Evolutionary conservation across 2,888 invertebrate species (phyloP).

Genomic region (Dasypogon diadema): DNA sequence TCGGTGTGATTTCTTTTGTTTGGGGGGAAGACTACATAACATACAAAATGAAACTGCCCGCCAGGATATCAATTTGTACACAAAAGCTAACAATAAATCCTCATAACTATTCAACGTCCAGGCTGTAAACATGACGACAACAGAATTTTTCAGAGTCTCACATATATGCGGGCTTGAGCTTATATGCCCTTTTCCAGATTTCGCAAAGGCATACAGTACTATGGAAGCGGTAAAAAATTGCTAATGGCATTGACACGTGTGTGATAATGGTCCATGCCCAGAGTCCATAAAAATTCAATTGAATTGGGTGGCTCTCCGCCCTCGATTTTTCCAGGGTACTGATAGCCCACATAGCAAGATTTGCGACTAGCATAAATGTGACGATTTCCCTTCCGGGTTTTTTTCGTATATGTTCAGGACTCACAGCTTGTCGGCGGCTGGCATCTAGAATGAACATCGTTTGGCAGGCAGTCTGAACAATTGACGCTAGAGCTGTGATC

Average conservation of each 20-base stretch:
- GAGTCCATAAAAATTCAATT: conserved; percentile 89
- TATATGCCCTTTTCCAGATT: conserved; percentile 96
- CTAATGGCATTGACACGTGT: conserved; percentile 92
- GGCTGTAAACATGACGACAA: conserved; percentile 32
- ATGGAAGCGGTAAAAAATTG: conserved; percentile 95
- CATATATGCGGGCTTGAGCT: conserved; percentile 89
- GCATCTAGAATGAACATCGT: conserved; percentile 93
- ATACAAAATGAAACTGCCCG: background rate
- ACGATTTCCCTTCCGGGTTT: conserved; percentile 95
- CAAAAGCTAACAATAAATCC: conserved; percentile 7
- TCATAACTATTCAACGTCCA: conserved; percentile 41
- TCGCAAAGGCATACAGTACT: conserved; percentile 96
- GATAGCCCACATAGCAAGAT: conserved; percentile 94
- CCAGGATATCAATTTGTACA: conserved; percentile 36
- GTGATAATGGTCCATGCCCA: conserved; percentile 98
- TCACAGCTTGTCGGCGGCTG: conserved; percentile 85
- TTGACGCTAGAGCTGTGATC: conserved; percentile 85
- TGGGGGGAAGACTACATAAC: conserved; percentile 18
- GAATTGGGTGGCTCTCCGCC: conserved; percentile 92
- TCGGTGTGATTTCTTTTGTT: conserved; percentile 24
- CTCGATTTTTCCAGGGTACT: conserved; percentile 92
- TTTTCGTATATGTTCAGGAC: conserved; percentile 82
- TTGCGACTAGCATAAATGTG: conserved; percentile 90
- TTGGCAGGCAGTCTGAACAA: conserved; percentile 90
- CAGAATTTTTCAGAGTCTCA: conserved; percentile 68